Percentiles rank a stretch among this genome's conserved stretches.
Conservation (phyloP, 1,140 invertebrate genomes). For the Pseudobourletiella spinata region DNA sequence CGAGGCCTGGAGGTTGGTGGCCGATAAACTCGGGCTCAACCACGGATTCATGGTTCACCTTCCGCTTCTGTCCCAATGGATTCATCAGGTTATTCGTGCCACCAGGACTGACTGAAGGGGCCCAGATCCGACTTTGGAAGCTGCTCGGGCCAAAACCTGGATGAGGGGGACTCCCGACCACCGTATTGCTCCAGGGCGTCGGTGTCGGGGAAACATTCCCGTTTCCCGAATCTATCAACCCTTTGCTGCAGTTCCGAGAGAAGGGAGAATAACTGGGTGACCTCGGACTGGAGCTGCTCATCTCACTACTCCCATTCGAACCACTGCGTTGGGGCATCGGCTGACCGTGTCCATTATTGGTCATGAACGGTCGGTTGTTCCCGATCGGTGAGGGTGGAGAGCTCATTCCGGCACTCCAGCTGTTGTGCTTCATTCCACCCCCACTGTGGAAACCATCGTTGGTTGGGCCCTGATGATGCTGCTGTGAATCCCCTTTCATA, state of each 20-base stretch:
- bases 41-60: slow-evolving; percentile 39
- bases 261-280: slow-evolving; percentile 35
- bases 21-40: slow-evolving; percentile 37
- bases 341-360: slow-evolving; percentile 11
- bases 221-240: slow-evolving; percentile 36
- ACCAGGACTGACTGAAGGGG: slow-evolving; percentile 29
- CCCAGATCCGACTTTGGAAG: slow-evolving; percentile 34
- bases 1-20: slow-evolving; percentile 51
- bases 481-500: slow-evolving; percentile 31
- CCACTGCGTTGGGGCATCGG: slow-evolving; percentile 32
- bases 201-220: slow-evolving; percentile 34
- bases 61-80: slow-evolving; percentile 46
- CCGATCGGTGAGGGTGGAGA: slow-evolving; percentile 35
- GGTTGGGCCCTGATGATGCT: neutral
- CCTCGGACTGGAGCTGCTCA: slow-evolving; percentile 30
- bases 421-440: slow-evolving; percentile 17
- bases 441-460: slow-evolving; percentile 15
- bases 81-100: slow-evolving; percentile 36
- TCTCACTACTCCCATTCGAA: slow-evolving; percentile 35
- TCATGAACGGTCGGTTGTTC: slow-evolving; percentile 26
- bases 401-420: slow-evolving; percentile 33
- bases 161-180: slow-evolving; percentile 34
- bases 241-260: slow-evolving; percentile 25
- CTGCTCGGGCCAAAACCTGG: slow-evolving; percentile 29
- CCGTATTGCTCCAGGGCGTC: slow-evolving; percentile 34